Evolutionary conservation across 2,113 vertebrate species (phyloP).

Genomic region (Podiceps cristatus): DNA sequence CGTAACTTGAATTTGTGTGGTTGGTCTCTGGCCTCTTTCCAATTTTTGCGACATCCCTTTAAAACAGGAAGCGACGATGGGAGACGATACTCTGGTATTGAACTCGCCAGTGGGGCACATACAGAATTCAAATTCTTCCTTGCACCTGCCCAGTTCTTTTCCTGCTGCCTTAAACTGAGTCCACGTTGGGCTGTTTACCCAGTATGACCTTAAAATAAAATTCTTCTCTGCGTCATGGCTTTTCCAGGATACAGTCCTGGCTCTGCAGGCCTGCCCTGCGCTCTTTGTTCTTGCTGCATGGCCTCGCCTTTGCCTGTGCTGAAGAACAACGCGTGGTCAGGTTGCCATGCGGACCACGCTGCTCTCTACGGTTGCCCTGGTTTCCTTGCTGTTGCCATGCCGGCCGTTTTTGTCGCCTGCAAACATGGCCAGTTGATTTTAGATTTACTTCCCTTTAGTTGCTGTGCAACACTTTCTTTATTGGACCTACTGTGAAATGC

Average conservation of each 20-base stretch:
- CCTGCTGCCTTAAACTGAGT: background rate
- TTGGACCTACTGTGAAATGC: background rate
- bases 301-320: background rate
- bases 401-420: accelerated
- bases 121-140: background rate
- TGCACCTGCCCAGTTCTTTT: background rate
- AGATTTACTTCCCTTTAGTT: background rate
- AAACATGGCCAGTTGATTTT: background rate
- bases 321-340: background rate
- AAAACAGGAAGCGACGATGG: accelerated
- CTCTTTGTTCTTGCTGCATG: background rate
- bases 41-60: background rate
- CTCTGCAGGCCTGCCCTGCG: background rate
- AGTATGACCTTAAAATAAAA: background rate
- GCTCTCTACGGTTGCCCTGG: background rate
- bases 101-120: background rate
- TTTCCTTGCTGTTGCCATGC: background rate
- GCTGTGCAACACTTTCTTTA: background rate
- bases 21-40: background rate
- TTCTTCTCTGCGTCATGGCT: background rate
- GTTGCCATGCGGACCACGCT: background rate
- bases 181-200: background rate
- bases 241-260: background rate
- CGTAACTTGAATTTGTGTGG: background rate
- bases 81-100: background rate